A percentile compares a stretch with the other conserved stretches of the same genome.
Conservation (phyloP, 2,888 invertebrate genomes). For the Eupeodes luniger region DNA sequence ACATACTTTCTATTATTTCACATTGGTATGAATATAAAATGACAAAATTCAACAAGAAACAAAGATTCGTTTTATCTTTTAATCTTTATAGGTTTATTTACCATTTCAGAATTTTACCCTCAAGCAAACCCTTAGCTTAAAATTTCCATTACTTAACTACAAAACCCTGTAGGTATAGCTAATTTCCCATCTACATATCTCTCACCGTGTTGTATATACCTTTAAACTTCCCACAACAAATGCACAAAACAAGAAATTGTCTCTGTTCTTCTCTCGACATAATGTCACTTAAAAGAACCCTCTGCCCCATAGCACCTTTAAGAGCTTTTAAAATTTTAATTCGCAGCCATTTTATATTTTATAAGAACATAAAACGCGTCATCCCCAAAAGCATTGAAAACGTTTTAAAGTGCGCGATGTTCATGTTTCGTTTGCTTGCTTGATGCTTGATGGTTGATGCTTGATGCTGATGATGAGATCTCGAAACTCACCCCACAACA, state of each 20-base stretch:
- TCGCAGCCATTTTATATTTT: conserved; percentile 62
- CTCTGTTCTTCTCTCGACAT: neutral
- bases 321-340: conserved; percentile 71
- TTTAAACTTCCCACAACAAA: conserved; percentile 28
- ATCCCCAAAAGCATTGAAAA: conserved; percentile 52
- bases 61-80: neutral
- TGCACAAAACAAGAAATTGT: conserved; percentile 34
- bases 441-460: neutral
- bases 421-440: conserved; percentile 12
- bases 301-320: conserved; percentile 33
- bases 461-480: neutral
- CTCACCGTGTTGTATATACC: neutral
- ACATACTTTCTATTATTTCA: no score
- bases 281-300: conserved; percentile 15
- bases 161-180: conserved; percentile 31
- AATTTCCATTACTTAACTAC: conserved; percentile 27
- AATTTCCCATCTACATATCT: conserved; percentile 42
- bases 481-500: neutral
- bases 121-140: neutral
- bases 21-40: neutral
- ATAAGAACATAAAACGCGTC: conserved; percentile 62
- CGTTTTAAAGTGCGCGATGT: conserved; percentile 48
- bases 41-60: neutral
- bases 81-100: neutral
- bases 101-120: neutral